phyloP scores from a whole-genome alignment of 2,113 vertebrate genomes.

The Oryzias melastigma region DNA sequence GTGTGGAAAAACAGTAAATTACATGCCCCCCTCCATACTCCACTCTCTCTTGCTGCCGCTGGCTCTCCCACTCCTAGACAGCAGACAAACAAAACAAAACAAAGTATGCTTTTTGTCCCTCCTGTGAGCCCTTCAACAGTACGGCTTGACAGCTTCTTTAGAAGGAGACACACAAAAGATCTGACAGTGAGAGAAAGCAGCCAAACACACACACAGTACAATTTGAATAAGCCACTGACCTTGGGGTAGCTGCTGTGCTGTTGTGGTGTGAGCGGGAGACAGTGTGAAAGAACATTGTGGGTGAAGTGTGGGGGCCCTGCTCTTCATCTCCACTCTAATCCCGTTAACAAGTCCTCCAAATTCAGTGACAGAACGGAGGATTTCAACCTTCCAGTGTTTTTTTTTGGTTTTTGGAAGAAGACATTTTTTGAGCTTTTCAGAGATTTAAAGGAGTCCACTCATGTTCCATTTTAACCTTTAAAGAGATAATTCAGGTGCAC shows the following conservation, averaged over 20 bases:
- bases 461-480: no score
- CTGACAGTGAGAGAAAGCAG: slow-evolving; percentile 83
- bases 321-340: slow-evolving; percentile 7
- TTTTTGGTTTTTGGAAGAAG: not conserved
- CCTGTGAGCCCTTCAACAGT: slow-evolving; percentile 89
- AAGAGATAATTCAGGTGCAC: no score
- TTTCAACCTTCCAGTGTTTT: slow-evolving; percentile 10
- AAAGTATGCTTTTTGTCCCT: slow-evolving; percentile 92
- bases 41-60: slow-evolving; percentile 70
- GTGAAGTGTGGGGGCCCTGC: slow-evolving; percentile 8
- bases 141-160: slow-evolving; percentile 99
- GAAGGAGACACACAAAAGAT: slow-evolving; percentile 90
- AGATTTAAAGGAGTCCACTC: no score
- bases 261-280: slow-evolving; percentile 6
- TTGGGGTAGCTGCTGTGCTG: slow-evolving; percentile 17
- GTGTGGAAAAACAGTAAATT: slow-evolving; percentile 95
- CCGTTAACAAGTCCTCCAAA: not conserved
- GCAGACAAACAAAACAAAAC: slow-evolving; percentile 84
- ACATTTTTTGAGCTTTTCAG: not conserved
- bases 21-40: slow-evolving; percentile 81
- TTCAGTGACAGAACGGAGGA: not conserved
- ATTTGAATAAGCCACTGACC: slow-evolving; percentile 44
- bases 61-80: slow-evolving; percentile 79
- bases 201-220: slow-evolving; percentile 5
- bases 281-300: slow-evolving; percentile 2